Evolutionary conservation across 1,140 invertebrate genomes (phyloP), one percentile per base, ranked within the genome.

Genomic region (Phymorhynchus buccinoides): DNA sequence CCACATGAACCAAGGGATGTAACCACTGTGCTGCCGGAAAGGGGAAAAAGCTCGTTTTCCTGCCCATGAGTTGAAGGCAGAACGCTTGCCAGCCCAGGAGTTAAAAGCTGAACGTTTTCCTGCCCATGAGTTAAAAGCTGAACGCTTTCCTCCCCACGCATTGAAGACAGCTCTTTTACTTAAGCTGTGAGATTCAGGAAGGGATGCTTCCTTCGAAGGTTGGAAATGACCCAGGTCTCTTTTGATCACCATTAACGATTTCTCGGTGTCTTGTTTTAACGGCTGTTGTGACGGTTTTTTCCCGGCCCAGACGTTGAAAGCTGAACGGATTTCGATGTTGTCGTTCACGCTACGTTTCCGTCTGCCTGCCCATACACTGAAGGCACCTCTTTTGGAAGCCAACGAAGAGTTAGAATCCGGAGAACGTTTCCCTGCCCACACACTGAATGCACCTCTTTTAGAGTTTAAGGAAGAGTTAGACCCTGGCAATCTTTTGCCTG

Each of bases 361-460:
- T 27, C 73, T 35, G 18, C 73, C 73, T 41, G 73, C 73, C 77
- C 77, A 79, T 18, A 22, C 77, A 22, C 42, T 79, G 77, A 79
- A 79, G 2, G 77, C 3, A 30, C 27, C 22, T 1, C 77, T 42
- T 22, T 79, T 79, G 9, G 9, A 0, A 32, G 30, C 7, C 7
- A 9, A 3, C 7, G 44, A 6, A 35, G 18, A 16, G 22, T 22
- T 39, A 41, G 14, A 6, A 6, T 27, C 18, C 30, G 35, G 32
- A 35, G 71, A 3, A 12, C 71, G 12, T 32, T 73, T 73, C 37
- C 73, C 73, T 41, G 73, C 73, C 77, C 77, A 79, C 77, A 35
- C 77, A 39, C 42, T 79, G 42, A 79, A 79, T 3, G 77, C 27
- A 30, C 27, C 22, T 9, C 77, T 22, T 22, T 79, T 79, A 3